phyloP scores from a whole-genome alignment of 2,888 invertebrate genomes.

The Agonopterix arenella region DNA sequence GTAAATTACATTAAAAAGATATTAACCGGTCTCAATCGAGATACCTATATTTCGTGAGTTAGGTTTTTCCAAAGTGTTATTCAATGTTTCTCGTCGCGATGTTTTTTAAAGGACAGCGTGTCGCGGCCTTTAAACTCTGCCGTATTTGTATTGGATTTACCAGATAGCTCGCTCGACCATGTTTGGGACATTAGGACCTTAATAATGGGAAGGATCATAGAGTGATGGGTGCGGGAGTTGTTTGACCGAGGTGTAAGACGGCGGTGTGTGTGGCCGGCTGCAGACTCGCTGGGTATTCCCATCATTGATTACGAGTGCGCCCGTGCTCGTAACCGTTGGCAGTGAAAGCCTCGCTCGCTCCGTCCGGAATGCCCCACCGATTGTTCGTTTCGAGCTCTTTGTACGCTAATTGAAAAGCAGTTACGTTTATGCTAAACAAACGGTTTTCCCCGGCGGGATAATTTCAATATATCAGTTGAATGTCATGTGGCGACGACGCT shows the following conservation, averaged over 20 bases:
- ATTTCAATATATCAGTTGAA: slow-evolving; percentile 11
- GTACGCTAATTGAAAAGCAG: slow-evolving; percentile 20
- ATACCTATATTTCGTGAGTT: slow-evolving; percentile 25
- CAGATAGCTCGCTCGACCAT: slow-evolving; percentile 17
- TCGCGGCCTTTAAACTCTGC: slow-evolving; percentile 17
- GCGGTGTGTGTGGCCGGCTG: slow-evolving; percentile 13
- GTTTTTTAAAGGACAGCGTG: slow-evolving; percentile 3
- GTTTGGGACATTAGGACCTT: background rate
- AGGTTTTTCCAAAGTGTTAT: slow-evolving; percentile 37
- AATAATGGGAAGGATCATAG: background rate
- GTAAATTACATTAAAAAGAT: slow-evolving; percentile 36
- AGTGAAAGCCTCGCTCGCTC: slow-evolving; percentile 44
- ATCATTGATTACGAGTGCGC: slow-evolving; percentile 21
- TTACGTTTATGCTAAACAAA: slow-evolving; percentile 27
- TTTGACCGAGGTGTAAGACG: background rate
- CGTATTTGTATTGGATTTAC: slow-evolving; percentile 34
- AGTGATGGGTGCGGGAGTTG: background rate
- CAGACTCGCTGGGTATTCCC: slow-evolving; percentile 52
- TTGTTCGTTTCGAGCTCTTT: slow-evolving; percentile 13
- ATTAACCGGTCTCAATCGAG: slow-evolving; percentile 21
- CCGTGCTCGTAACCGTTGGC: slow-evolving; percentile 31
- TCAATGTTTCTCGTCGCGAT: slow-evolving; percentile 10
- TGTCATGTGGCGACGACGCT: background rate
- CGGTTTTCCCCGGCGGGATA: slow-evolving; percentile 22
- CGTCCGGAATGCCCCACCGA: slow-evolving; percentile 35